A percentile compares a stretch with the other conserved stretches of the same genome.
phyloP scores from a whole-genome alignment of 2,113 vertebrate species.

The Dermatemys mawii region DNA sequence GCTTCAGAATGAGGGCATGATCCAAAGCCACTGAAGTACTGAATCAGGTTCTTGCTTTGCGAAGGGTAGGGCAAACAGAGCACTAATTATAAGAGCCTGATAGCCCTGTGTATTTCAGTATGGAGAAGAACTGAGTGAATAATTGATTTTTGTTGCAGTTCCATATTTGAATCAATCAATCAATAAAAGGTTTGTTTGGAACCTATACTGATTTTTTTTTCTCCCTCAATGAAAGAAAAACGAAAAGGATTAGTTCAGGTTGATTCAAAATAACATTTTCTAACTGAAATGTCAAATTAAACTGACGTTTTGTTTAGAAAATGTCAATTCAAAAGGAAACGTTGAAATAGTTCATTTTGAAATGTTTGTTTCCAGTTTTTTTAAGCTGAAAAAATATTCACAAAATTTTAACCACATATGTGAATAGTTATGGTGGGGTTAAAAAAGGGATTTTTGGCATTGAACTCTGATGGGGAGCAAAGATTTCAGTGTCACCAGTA shows the following conservation, averaged over 20 bases:
- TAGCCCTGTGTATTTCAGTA: neutral
- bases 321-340: neutral
- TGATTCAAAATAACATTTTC: neutral
- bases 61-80: neutral
- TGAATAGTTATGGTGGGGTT: neutral
- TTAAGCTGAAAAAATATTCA: neutral
- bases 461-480: neutral
- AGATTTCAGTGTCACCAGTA: neutral
- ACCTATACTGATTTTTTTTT: neutral
- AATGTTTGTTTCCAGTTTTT: neutral
- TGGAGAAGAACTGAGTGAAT: neutral
- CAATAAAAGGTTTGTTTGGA: neutral
- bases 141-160: neutral
- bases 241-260: neutral
- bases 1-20: neutral
- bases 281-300: neutral
- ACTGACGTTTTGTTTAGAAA: neutral
- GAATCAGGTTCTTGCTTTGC: neutral
- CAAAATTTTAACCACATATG: neutral
- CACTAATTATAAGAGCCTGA: fast-evolving
- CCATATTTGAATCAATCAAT: neutral
- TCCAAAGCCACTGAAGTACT: neutral
- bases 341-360: neutral
- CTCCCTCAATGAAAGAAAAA: no score
- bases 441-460: no score